These are phyloP conservation scores for Ptychoptera contaminata DNA, from an alignment of 2,888 invertebrate genomes.

Conservation along the genomic window DNA sequence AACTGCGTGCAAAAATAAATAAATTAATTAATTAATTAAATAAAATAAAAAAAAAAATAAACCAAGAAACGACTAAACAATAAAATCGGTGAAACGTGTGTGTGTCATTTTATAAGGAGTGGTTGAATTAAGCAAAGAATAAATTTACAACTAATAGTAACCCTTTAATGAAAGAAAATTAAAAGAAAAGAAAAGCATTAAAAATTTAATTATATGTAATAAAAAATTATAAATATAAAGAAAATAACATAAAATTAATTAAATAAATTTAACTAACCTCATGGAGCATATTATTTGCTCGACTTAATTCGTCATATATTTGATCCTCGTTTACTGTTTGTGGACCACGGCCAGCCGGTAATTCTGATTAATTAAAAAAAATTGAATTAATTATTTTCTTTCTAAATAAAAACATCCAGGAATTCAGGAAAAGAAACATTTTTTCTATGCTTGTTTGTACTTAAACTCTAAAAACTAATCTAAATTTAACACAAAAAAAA, in stretches of 20 bases:
- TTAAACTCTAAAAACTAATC: neutral
- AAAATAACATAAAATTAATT: neutral
- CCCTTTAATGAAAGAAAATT: neutral
- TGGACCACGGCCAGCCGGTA: conserved; percentile 15
- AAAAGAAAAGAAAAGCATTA: neutral
- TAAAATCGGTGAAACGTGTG: no score
- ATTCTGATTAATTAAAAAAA: neutral
- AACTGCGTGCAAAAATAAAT: no score
- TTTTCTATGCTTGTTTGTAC: neutral
- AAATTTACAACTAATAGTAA: no score
- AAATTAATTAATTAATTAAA: no score
- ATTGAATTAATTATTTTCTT: conserved; percentile 9
- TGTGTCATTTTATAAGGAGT: no score
- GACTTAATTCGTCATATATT: conserved; percentile 21
- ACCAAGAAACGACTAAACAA: neutral
- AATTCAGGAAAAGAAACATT: no score
- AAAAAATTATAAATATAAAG: neutral
- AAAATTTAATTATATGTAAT: neutral
- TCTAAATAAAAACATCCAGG: no score
- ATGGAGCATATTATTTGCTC: conserved; percentile 27
- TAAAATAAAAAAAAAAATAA: conserved; percentile 1
- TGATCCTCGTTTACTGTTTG: conserved; percentile 16
- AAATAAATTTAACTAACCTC: conserved; percentile 19
- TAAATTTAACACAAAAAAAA: neutral
- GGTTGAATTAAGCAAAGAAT: neutral